These are phyloP conservation scores for Mus caroli DNA, from an alignment of 2,797 vertebrate genomes.

Conservation along the genomic window DNA sequence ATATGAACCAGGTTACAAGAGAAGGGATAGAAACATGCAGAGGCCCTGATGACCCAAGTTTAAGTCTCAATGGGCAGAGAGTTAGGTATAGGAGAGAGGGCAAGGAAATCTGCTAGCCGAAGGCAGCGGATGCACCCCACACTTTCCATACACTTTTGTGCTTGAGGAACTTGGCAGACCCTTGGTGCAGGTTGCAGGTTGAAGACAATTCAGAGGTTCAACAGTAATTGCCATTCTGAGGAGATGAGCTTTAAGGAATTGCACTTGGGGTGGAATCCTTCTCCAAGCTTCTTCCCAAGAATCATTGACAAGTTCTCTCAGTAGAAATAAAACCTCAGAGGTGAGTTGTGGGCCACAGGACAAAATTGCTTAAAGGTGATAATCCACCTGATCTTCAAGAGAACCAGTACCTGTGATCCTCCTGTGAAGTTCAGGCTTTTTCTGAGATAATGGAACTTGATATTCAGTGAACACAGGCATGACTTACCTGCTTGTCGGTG, in stretches of 20 bases:
- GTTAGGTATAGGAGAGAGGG: not conserved
- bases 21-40: not conserved
- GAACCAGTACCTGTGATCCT: not conserved
- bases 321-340: not conserved
- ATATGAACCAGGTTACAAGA: not conserved
- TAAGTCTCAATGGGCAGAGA: not conserved
- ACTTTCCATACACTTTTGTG: not conserved
- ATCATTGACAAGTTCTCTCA: not conserved
- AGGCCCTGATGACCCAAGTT: not conserved
- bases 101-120: not conserved
- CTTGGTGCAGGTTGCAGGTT: not conserved
- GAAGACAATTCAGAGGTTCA: not conserved
- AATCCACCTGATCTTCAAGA: not conserved
- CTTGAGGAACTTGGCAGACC: not conserved
- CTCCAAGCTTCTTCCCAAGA: not conserved
- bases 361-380: not conserved
- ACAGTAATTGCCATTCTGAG: not conserved
- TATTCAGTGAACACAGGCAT: not conserved
- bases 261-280: not conserved
- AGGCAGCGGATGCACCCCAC: not conserved
- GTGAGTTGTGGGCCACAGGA: not conserved
- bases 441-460: not conserved
- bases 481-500: not conserved
- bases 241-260: not conserved
- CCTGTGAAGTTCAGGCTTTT: slow-evolving; percentile 22